phyloP scores from a whole-genome alignment of 2,888 invertebrate genomes.

The Tigriopus californicus region DNA sequence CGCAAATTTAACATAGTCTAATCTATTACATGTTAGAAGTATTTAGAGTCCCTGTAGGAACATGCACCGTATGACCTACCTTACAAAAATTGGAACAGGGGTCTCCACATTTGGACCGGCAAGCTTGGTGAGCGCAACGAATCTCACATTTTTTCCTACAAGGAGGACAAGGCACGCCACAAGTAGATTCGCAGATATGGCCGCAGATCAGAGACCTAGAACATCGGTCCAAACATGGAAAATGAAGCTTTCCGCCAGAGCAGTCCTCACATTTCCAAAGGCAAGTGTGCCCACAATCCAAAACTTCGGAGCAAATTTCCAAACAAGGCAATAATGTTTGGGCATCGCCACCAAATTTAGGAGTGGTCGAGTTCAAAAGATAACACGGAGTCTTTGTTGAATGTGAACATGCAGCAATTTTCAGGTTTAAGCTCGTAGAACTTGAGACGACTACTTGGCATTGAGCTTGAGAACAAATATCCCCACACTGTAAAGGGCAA shows the following conservation, averaged over 20 bases:
- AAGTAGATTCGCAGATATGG: neutral
- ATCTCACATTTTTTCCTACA: neutral
- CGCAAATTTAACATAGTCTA: too few species aligned
- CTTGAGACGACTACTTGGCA: neutral
- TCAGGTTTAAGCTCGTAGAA: too few species aligned
- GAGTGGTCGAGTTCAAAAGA: too few species aligned
- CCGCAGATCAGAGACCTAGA: neutral
- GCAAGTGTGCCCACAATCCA: neutral
- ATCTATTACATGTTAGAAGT: too few species aligned
- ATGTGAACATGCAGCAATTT: too few species aligned
- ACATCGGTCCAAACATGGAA: neutral
- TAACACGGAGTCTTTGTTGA: too few species aligned
- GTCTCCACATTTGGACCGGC: neutral
- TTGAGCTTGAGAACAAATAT: neutral
- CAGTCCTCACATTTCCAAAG: neutral
- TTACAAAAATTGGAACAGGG: neutral
- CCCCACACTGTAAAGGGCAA: neutral
- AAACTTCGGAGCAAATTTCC: neutral
- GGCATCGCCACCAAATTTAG: neutral
- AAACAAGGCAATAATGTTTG: neutral
- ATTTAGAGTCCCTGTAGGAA: too few species aligned
- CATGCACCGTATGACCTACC: too few species aligned
- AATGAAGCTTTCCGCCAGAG: neutral
- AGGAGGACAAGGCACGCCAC: conserved; percentile 5
- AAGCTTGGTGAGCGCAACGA: neutral